Conservation (phyloP, 2,113 vertebrate genomes). For the Hippocampus zosterae region DNA sequence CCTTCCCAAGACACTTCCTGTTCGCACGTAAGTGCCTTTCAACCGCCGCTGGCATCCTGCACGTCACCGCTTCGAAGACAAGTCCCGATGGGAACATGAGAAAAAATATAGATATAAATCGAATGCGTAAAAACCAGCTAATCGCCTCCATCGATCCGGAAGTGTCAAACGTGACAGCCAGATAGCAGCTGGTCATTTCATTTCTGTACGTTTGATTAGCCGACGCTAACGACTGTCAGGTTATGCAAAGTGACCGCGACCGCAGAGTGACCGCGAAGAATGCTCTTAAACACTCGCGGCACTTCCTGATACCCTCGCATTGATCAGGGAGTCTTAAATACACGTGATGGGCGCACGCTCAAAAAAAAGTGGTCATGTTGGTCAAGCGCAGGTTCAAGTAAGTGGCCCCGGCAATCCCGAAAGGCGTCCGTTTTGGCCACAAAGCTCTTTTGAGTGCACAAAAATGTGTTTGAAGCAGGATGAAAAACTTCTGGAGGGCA, state of each 20-base stretch:
- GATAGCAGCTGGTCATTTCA: not conserved
- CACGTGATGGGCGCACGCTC: not conserved
- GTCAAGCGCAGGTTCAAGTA: too few species aligned
- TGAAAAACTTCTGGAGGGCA: not conserved
- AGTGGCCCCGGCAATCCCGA: not conserved
- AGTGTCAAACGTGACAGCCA: not conserved
- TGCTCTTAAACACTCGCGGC: not conserved
- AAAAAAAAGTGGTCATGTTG: too few species aligned
- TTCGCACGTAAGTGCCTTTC: slow-evolving; percentile 7
- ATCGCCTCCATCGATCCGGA: slow-evolving; percentile 1
- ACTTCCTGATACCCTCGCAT: not conserved
- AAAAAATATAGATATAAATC: not conserved
- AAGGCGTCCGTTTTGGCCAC: not conserved
- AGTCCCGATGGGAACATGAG: slow-evolving; percentile 4
- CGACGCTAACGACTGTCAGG: not conserved
- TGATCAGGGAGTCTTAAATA: not conserved
- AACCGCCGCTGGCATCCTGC: not conserved
- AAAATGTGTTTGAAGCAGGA: not conserved
- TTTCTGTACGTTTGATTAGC: not conserved
- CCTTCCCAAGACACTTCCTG: slow-evolving; percentile 2
- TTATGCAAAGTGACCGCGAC: slow-evolving; percentile 18
- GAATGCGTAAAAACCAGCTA: not conserved
- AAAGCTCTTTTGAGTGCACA: not conserved
- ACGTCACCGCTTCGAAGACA: not conserved
- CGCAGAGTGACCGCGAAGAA: slow-evolving; percentile 44